These are phyloP conservation scores for Brachionus manjavacas DNA, from an alignment of 1,140 invertebrate genomes.

Conservation along the genomic window DNA sequence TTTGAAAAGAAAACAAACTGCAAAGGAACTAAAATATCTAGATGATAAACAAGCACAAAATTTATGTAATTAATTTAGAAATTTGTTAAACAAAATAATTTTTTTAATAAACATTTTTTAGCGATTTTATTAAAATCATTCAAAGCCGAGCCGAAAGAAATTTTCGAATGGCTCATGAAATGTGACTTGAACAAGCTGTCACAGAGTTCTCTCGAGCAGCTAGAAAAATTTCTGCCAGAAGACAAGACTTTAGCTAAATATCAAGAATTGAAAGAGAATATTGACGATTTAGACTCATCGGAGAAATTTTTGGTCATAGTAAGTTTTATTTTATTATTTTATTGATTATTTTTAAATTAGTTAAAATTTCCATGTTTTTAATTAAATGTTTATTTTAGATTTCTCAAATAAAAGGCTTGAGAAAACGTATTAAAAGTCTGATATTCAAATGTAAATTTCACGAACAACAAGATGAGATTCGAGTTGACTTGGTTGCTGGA, in stretches of 20 bases:
- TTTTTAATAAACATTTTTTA: constrained; percentile 47
- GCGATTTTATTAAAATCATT: constrained; percentile 66
- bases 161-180: constrained; percentile 73
- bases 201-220: constrained; percentile 72
- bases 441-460: constrained; percentile 79
- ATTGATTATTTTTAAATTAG: too few species aligned
- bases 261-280: constrained; percentile 70
- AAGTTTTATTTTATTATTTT: too few species aligned
- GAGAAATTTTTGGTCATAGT: constrained; percentile 92
- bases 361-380: too few species aligned
- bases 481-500: constrained; percentile 77
- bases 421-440: constrained; percentile 78
- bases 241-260: constrained; percentile 79
- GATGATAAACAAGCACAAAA: constrained; percentile 90
- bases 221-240: constrained; percentile 77
- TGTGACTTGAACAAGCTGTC: constrained; percentile 79
- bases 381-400: constrained; percentile 64
- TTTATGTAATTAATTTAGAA: constrained; percentile 61
- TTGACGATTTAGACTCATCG: constrained; percentile 78
- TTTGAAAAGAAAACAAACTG: constrained; percentile 72
- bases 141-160: constrained; percentile 79
- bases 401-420: constrained; percentile 75
- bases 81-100: neutral
- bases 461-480: constrained; percentile 58
- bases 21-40: constrained; percentile 81